These are phyloP conservation scores for Nyctalus aviator DNA, from an alignment of 2,797 vertebrate genomes.

Conservation along the genomic window DNA sequence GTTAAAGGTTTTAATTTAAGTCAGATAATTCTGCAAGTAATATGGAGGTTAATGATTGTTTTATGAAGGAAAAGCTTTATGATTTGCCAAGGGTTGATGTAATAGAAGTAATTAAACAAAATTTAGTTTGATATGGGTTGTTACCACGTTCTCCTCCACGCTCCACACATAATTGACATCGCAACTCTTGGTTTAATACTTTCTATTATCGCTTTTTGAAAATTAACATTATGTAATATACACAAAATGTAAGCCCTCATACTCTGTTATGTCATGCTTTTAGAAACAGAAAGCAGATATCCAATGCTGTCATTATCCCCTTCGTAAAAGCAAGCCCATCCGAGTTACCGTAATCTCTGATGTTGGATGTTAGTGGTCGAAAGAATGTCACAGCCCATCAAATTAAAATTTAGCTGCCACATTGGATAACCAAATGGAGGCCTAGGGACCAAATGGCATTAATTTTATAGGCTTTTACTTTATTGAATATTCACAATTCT, in stretches of 20 bases:
- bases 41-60: conserved; percentile 85
- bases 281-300: conserved; percentile 6
- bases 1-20: conserved; percentile 86
- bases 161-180: neutral
- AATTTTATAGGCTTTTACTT: conserved; percentile 23
- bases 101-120: conserved; percentile 85
- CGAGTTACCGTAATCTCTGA: neutral
- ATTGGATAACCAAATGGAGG: neutral
- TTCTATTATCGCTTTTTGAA: neutral
- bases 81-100: conserved; percentile 85
- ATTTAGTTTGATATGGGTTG: conserved; percentile 78
- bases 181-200: conserved; percentile 46
- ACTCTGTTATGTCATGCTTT: neutral
- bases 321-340: neutral
- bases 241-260: neutral
- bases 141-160: conserved; percentile 60
- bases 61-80: conserved; percentile 85
- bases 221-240: conserved; percentile 7
- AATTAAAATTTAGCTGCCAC: neutral
- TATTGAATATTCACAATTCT: conserved; percentile 7
- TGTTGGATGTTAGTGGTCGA: neutral
- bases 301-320: neutral
- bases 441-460: neutral
- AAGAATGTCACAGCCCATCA: neutral
- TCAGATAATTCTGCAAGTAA: conserved; percentile 83